Evolutionary conservation across 2,888 invertebrate genomes (phyloP).

Genomic region (Philhelius pedissequus): DNA sequence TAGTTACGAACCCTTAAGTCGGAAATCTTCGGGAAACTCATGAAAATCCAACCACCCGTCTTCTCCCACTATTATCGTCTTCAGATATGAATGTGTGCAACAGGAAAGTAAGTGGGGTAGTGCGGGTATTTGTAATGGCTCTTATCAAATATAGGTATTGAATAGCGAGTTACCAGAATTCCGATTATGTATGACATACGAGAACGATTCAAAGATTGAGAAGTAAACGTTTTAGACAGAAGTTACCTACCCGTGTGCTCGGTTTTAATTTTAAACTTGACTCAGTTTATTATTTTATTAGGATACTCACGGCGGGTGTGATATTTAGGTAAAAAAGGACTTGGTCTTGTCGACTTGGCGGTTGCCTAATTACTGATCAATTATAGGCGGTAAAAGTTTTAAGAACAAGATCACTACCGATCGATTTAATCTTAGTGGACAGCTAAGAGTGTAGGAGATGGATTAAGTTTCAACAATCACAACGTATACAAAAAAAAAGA

Average conservation of each 20-base stretch:
- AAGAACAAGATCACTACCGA: constrained; percentile 44
- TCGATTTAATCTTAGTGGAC: constrained; percentile 19
- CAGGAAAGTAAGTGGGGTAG: constrained; percentile 64
- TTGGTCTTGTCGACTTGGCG: constrained; percentile 13
- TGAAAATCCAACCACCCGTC: constrained; percentile 34
- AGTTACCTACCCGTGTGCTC: neutral
- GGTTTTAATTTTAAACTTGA: neutral
- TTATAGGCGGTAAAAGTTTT: constrained; percentile 25
- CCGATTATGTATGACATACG: constrained; percentile 12
- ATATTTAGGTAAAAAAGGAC: neutral
- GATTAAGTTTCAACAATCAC: constrained; percentile 15
- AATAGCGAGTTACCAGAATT: neutral
- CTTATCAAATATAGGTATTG: constrained; percentile 10
- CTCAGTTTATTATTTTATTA: neutral
- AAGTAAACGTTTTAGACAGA: neutral
- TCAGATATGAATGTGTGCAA: constrained; percentile 61
- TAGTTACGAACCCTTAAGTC: constrained; percentile 37
- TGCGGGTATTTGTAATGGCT: constrained; percentile 24
- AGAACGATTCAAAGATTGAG: constrained; percentile 27
- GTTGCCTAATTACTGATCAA: constrained; percentile 56
- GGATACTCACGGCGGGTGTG: constrained; percentile 29
- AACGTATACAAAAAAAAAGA: neutral
- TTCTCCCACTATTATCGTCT: neutral
- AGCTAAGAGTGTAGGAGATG: constrained; percentile 14
- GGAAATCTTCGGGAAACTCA: constrained; percentile 58